These are phyloP conservation scores for Patella pellucida DNA, from an alignment of 2,888 invertebrate species.

Conservation along the genomic window DNA sequence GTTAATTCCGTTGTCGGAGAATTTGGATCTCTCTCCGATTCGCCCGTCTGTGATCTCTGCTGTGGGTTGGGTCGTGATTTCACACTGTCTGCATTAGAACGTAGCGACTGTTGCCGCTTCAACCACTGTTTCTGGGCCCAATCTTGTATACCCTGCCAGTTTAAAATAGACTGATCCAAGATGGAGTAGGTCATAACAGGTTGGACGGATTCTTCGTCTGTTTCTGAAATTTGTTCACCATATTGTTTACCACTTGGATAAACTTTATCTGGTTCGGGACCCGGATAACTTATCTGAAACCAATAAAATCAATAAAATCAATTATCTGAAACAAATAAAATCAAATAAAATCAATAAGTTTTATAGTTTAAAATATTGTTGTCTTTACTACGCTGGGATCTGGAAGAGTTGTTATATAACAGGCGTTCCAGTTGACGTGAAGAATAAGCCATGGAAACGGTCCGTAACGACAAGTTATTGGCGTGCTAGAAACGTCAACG, in stretches of 20 bases:
- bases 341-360: background rate
- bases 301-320: background rate
- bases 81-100: conserved; percentile 27
- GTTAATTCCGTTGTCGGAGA: conserved; percentile 33
- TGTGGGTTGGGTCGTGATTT: background rate
- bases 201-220: conserved; percentile 46
- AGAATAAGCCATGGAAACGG: too few relatives aligned
- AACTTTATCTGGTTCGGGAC: conserved; percentile 34
- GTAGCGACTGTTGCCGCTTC: conserved; percentile 57
- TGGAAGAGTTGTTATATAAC: too few relatives aligned
- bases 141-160: conserved; percentile 69
- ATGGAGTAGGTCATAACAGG: conserved; percentile 64
- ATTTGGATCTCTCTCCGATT: background rate
- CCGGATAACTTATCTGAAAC: conserved; percentile 34
- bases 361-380: too few relatives aligned
- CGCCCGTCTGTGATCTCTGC: background rate
- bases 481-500: background rate
- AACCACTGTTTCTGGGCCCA: conserved; percentile 70
- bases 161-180: conserved; percentile 68
- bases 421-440: too few relatives aligned
- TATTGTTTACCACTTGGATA: conserved; percentile 50
- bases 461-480: too few relatives aligned
- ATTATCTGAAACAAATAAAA: too few relatives aligned
- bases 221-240: conserved; percentile 39
- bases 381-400: too few relatives aligned